Conservation (phyloP, 1,140 invertebrate species). For the Drosophila seguyi region DNA sequence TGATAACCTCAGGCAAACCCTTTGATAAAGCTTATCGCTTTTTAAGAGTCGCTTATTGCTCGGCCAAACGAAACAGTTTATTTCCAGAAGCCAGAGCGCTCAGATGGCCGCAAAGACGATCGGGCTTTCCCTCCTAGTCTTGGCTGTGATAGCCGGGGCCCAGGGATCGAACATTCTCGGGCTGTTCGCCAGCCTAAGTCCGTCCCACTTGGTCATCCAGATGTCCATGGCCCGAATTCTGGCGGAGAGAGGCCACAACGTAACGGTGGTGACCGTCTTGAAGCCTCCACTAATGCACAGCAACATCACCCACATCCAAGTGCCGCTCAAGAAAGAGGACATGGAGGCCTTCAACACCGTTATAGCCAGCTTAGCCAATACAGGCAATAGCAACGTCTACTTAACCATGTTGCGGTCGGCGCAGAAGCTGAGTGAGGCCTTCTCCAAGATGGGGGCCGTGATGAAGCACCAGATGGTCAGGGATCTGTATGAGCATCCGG, state of each 20-base stretch:
- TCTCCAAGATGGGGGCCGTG: conserved; percentile 42
- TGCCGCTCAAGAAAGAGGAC: conserved; percentile 40
- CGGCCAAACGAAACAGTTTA: conserved; percentile 16
- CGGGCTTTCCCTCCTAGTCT: conserved; percentile 1
- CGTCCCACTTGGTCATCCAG: conserved; percentile 74
- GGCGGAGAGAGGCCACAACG: conserved; percentile 71
- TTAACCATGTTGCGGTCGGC: conserved; percentile 12
- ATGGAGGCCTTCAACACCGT: conserved; percentile 3
- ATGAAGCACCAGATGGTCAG: conserved; percentile 46
- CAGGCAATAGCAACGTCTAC: conserved; percentile 29
- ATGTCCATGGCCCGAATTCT: conserved; percentile 68
- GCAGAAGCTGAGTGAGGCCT: conserved; percentile 3
- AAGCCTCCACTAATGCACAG: conserved; percentile 56
- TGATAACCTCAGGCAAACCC: neutral
- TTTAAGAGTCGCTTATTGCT: neutral
- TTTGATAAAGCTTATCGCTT: conserved; percentile 29
- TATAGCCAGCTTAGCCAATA: conserved; percentile 18
- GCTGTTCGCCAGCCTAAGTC: conserved; percentile 67
- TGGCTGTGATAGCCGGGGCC: conserved; percentile 19
- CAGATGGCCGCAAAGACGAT: conserved; percentile 28
- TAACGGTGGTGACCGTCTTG: conserved; percentile 64
- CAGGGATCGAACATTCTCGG: conserved; percentile 68
- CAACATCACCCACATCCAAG: conserved; percentile 48
- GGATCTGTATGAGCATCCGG: conserved; percentile 59
- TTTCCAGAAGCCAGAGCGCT: neutral